These are phyloP conservation scores for Rallus limicola DNA, from an alignment of 2,113 vertebrate genomes.

Conservation along the genomic window DNA sequence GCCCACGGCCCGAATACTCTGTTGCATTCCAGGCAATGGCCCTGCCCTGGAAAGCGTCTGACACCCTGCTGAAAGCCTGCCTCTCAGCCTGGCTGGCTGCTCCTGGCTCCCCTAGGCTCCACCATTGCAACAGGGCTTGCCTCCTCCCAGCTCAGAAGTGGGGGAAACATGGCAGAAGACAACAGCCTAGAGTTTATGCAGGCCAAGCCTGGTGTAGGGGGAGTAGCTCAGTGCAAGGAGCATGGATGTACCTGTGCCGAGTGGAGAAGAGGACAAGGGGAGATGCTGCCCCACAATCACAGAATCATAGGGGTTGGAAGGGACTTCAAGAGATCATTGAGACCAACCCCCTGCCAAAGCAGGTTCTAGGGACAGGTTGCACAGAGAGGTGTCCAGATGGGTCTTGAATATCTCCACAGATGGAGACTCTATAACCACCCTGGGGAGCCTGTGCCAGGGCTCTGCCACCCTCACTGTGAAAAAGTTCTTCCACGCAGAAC, in stretches of 20 bases:
- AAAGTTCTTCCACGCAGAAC: too few relatives aligned
- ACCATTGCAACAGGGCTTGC: rapidly evolving
- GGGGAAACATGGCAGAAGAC: rapidly evolving
- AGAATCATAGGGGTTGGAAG: too few relatives aligned
- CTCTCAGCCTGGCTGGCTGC: not conserved
- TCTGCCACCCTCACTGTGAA: too few relatives aligned
- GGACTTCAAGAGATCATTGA: too few relatives aligned
- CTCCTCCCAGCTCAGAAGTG: not conserved
- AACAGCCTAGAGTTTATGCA: not conserved
- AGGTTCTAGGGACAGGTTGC: too few relatives aligned
- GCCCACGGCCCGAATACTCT: not conserved
- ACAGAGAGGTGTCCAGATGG: too few relatives aligned
- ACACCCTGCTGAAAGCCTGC: not conserved
- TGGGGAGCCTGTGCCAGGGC: too few relatives aligned
- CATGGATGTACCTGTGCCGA: not conserved
- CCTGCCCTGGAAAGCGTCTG: not conserved
- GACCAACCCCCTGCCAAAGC: too few relatives aligned
- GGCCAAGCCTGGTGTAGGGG: rapidly evolving
- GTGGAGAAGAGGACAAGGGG: not conserved
- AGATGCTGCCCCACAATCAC: not conserved
- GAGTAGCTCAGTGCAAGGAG: rapidly evolving
- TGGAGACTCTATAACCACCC: too few relatives aligned
- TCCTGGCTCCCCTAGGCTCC: not conserved
- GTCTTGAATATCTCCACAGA: too few relatives aligned
- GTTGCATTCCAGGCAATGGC: conserved; percentile 10